Percentiles rank a stretch among this genome's conserved stretches.
Evolutionary conservation across 2,888 invertebrate species (phyloP).

Genomic region (Leptarthrus brevirostris): DNA sequence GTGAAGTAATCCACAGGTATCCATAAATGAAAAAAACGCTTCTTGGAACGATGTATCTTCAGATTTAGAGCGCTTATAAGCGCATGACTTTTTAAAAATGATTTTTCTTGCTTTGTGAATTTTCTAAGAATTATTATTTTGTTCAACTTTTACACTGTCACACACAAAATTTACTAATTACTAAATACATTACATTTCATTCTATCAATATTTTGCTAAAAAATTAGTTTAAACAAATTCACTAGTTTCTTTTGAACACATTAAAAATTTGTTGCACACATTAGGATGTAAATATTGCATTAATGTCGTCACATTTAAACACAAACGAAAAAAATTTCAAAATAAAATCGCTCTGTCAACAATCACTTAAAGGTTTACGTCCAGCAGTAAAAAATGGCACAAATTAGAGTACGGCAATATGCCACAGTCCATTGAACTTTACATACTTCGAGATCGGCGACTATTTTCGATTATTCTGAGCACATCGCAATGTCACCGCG

Average conservation of each 20-base stretch:
- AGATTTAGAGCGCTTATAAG: too few relatives aligned
- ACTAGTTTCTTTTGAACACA: slow-evolving; percentile 17
- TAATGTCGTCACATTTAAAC: background rate
- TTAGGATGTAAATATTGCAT: slow-evolving; percentile 20
- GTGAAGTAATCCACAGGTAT: too few relatives aligned
- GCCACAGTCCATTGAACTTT: slow-evolving; percentile 27
- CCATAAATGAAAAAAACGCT: too few relatives aligned
- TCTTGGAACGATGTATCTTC: too few relatives aligned
- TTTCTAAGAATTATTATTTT: too few relatives aligned
- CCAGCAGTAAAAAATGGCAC: background rate
- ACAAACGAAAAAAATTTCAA: background rate
- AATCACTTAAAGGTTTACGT: too few relatives aligned
- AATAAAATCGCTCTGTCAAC: background rate
- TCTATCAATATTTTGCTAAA: slow-evolving; percentile 18
- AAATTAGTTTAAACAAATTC: slow-evolving; percentile 13
- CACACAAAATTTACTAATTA: too few relatives aligned
- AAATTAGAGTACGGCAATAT: background rate
- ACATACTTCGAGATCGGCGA: background rate
- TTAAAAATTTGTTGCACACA: background rate
- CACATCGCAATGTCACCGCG: slow-evolving; percentile 27
- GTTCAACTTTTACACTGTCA: too few relatives aligned
- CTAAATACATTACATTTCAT: too few relatives aligned
- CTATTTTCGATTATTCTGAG: background rate
- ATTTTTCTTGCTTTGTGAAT: too few relatives aligned
- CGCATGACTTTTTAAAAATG: too few relatives aligned